Percentiles rank a stretch among this genome's conserved stretches.
phyloP scores from a whole-genome alignment of 2,888 invertebrate genomes.

The Halictus ligatus region DNA sequence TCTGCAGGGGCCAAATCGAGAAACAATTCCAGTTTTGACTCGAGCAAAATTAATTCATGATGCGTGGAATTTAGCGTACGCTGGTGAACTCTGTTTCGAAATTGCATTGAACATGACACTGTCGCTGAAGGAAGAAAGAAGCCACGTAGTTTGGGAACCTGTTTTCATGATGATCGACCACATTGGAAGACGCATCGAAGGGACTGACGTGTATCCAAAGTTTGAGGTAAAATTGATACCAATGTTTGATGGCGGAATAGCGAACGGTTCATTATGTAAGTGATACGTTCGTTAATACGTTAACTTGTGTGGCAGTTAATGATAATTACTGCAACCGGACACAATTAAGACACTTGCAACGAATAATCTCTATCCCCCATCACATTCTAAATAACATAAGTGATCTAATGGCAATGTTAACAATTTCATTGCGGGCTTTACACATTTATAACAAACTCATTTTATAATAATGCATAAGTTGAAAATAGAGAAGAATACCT shows the following conservation, averaged over 20 bases:
- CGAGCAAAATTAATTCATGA: constrained; percentile 91
- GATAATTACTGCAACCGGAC: neutral
- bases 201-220: constrained; percentile 88
- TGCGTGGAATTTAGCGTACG: constrained; percentile 92
- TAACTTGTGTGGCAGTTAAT: neutral
- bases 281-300: neutral
- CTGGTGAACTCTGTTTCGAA: constrained; percentile 91
- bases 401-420: neutral
- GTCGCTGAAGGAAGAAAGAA: constrained; percentile 90
- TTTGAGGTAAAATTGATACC: constrained; percentile 87
- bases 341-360: neutral
- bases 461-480: neutral
- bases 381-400: neutral
- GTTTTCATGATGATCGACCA: constrained; percentile 94
- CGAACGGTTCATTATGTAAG: neutral
- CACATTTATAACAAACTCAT: neutral
- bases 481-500: no score
- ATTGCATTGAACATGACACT: constrained; percentile 92
- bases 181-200: constrained; percentile 90
- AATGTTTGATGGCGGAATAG: neutral
- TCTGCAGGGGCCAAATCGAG: constrained; percentile 83
- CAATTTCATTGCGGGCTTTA: neutral
- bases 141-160: constrained; percentile 93
- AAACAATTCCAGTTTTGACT: constrained; percentile 89
- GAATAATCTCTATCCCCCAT: neutral